Base-by-base conservation (phyloP, 1,140 invertebrate species). In the Thalassaphorura encarpata region DNA sequence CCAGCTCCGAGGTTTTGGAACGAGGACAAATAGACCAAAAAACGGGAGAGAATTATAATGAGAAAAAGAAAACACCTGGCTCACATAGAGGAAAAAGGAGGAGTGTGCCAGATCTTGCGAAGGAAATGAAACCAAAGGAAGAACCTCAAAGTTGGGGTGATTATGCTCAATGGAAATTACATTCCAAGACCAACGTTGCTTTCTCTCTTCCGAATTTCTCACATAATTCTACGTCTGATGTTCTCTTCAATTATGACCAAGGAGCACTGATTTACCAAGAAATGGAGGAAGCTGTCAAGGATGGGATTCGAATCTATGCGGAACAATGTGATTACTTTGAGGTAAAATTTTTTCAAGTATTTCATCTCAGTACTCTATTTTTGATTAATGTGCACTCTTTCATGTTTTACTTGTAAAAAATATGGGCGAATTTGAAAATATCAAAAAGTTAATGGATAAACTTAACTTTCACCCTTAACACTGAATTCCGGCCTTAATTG, bases 121-220 rank as follows among this genome's bases (percentile, higher is more conserved):
- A n/a, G n/a, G n/a, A n/a, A n/a, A n/a, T n/a, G n/a, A n/a, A n/a
- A n/a, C n/a, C n/a, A n/a, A n/a, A n/a, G n/a, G n/a, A n/a, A n/a
- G n/a, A n/a, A n/a, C n/a, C n/a, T n/a, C 33, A 57, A 2, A 21
- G 2, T 23, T 61, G 60, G 60, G 40, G 45, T 18, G 46, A 57
- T 50, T 57, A 36, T 29, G 15, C 40, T 19, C 39, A n/a, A 27
- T 61, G 60, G 60, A 57, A 45, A 33, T 56, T 61, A 53, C 24
- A 33, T 18, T 1, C 13, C 15, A 5, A 40, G 1, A 21, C 53
- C 2, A 29, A 53, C 2, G 18, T n/a, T 48, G 18, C 43, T 2
- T 61, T 57, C 41, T 18, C 29, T 21, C 5, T 61, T n/a, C 49
- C 54, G 13, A 61, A 55, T 42, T 58, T 27, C 36, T 28, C 27